Evolutionary conservation across 2,888 invertebrate genomes (phyloP), one percentile per base, ranked within the genome.

Genomic region (Ennomos quercinarius): DNA sequence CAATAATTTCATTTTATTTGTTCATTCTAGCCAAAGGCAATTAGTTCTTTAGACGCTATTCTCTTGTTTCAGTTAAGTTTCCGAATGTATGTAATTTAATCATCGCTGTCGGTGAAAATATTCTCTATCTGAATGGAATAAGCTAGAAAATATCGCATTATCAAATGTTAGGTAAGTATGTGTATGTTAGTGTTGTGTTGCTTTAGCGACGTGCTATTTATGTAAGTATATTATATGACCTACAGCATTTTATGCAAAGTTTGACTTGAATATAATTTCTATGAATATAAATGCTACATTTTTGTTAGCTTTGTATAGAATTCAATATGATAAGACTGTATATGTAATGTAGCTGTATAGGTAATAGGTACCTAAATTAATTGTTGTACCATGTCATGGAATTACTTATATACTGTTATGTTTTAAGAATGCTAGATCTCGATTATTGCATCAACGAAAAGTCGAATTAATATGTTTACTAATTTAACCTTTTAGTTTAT

Each of bases 361-460:
- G 66, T 68, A 63, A 67, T 76, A 27, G 27, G 27, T 6, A 74
- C 66, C 66, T 77, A 72, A 73, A 74, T 72, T 76, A 67, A 74
- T 77, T 73, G 75, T 79, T 78, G 68, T 80, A 82, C 71, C 75
- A 71, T 74, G 72, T 78, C 76, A 74, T 63, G 68, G 70, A 58
- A 63, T 72, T 74, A 64, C 66, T 61, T 75, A 27, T 4, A 27
- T 27, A 79, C 81, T 82, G 78, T 82, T 83, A 78, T 71, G 71
- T 76, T 88, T 76, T 88, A 88, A 84, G 74, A 83, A 81, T 81
- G 87, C 87, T 90, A 91, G 91, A 91, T 91, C 91, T 91, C 91
- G 88, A 86, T 86, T 80, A 76, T 80, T 74, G 73, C 74, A 77
- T 76, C 39, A 39, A 48, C 10, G 11, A 51, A 27, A 44, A n/a